These are phyloP conservation scores for Elgonia sp. DNA, from an alignment of 2,888 invertebrate genomes.

Conservation along the genomic window DNA sequence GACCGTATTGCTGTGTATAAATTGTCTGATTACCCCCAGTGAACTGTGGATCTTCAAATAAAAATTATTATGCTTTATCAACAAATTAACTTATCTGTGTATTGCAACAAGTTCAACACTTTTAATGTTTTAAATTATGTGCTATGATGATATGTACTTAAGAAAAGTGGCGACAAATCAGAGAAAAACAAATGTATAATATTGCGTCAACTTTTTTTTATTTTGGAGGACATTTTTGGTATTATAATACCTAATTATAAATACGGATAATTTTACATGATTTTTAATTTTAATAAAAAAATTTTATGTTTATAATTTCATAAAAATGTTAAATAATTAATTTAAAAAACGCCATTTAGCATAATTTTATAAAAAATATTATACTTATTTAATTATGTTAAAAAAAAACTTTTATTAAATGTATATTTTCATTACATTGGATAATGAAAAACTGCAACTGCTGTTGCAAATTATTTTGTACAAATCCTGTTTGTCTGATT, in stretches of 20 bases:
- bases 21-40: constrained; percentile 49
- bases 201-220: no score
- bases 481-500: neutral
- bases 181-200: neutral
- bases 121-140: neutral
- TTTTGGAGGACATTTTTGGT: no score
- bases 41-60: constrained; percentile 20
- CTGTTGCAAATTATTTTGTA: neutral
- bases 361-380: neutral
- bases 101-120: neutral
- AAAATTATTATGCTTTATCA: constrained; percentile 29
- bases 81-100: constrained; percentile 23
- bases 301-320: no score
- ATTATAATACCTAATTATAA: no score
- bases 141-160: neutral
- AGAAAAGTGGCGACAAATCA: neutral
- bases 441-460: neutral
- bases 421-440: neutral
- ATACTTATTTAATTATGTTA: neutral
- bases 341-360: neutral
- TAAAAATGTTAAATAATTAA: no score
- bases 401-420: neutral
- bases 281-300: no score
- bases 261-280: no score
- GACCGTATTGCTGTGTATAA: constrained; percentile 33